Conservation (phyloP, 2,888 invertebrate species). For the Thysanoteuthis rhombus region DNA sequence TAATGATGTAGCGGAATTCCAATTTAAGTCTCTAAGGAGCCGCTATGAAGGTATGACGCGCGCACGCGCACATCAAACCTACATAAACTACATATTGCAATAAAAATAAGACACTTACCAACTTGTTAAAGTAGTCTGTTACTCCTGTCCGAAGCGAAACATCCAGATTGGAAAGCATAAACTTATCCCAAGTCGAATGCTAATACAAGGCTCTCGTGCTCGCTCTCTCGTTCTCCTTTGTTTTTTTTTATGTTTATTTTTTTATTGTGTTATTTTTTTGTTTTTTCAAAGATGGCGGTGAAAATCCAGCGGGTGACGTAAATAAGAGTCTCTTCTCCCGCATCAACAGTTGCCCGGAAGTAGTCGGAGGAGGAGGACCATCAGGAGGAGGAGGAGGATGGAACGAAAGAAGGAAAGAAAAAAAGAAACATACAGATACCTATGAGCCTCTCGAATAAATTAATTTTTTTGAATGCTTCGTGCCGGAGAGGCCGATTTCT, state of each 20-base stretch:
- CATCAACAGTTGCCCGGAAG: constrained; percentile 32
- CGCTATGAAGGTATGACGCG: not conserved
- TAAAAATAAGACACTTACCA: not conserved
- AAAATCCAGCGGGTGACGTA: constrained; percentile 24
- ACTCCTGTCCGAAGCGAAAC: constrained; percentile 26
- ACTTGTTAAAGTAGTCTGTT: not conserved
- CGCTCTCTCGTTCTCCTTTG: not conserved
- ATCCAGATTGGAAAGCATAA: constrained; percentile 13
- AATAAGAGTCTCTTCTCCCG: constrained; percentile 24
- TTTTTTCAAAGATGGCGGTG: constrained; percentile 28
- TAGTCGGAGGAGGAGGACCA: not conserved
- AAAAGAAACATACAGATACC: no score
- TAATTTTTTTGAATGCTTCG: no score
- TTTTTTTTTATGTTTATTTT: not conserved
- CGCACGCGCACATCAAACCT: not conserved
- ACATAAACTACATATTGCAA: no score
- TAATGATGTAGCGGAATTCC: not conserved
- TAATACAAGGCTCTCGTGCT: not conserved
- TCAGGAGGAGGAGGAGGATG: no score
- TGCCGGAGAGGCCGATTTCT: no score
- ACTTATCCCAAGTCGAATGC: not conserved
- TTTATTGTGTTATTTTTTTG: not conserved
- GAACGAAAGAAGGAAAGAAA: no score
- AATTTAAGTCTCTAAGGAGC: not conserved
- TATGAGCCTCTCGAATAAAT: no score